Evolutionary conservation across 2,888 invertebrate genomes (phyloP), one percentile per base, ranked within the genome.

Genomic region (Polymixis lichenea): DNA sequence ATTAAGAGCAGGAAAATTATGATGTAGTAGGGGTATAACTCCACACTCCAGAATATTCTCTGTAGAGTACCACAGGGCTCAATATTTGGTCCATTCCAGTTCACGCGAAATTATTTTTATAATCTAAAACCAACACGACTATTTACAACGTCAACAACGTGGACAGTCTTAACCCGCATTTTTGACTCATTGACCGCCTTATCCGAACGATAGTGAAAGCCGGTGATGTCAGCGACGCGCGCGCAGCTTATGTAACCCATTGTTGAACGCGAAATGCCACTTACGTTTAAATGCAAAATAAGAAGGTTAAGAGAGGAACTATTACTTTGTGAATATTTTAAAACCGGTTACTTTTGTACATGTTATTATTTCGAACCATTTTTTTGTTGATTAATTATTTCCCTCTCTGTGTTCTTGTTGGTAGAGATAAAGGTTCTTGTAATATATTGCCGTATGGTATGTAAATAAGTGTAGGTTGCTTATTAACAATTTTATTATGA

Each of bases 171-270:
- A 87, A 80, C 87, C 87, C 82, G 86, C 78, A 87, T 88, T 78
- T 87, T 84, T 84, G 86, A 78, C 87, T 88, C 85, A 82, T 70
- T 88, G 88, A 88, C 88, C 88, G 87, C 86, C 84, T 81, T 88
- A 78, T 66, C 73, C 55, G 71, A 78, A 72, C 77, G 87, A 81
- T 76, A 88, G 87, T 88, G 88, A 88, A 88, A 88, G 88, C 73
- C 62, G 62, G 28, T 83, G 81, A 80, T 86, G 87, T 88, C 88
- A 87, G 72, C 76, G 49, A 69, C 78, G 82, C 84, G 72, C 80
- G 77, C 87, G 79, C 85, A 79, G 56, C 43, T 86, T 86, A 86
- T 72, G 77, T 82, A 86, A 86, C 58, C 79, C 73, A 86, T 88
- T 88, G 87, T 87, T 81, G 77, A 72, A 61, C 79, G 80, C 72